phyloP scores from a whole-genome alignment of 2,888 invertebrate genomes.

The Corbicula japonica region DNA sequence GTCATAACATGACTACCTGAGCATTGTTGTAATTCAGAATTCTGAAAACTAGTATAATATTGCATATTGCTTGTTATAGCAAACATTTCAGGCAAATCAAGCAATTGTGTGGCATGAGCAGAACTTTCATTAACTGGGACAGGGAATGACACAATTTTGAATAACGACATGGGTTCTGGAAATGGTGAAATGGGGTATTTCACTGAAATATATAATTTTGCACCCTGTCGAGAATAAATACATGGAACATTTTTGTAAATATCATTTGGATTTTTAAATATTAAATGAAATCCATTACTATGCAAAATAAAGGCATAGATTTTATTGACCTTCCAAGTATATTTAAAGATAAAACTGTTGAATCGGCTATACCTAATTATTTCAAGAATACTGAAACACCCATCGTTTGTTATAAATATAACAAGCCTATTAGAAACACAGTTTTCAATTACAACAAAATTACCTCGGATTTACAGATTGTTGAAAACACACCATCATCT shows the following conservation, averaged over 20 bases:
- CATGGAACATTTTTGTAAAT: slow-evolving; percentile 26
- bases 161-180: background rate
- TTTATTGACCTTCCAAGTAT: no score
- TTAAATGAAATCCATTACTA: slow-evolving; percentile 37
- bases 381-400: no score
- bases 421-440: no score
- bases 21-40: background rate
- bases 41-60: slow-evolving; percentile 2
- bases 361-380: no score
- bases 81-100: slow-evolving; percentile 19
- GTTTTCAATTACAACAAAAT: no score
- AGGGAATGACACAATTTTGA: slow-evolving; percentile 3
- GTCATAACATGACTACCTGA: background rate
- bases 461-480: no score
- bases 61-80: slow-evolving; percentile 8
- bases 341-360: no score
- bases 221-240: slow-evolving; percentile 13
- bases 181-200: background rate
- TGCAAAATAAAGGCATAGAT: no score
- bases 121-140: slow-evolving; percentile 31
- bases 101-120: slow-evolving; percentile 30
- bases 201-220: background rate
- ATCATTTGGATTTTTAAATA: slow-evolving; percentile 27
- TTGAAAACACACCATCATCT: no score
- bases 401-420: no score